A percentile compares a stretch with the other conserved stretches of the same genome.
These are phyloP conservation scores for Leptatherina wallacei DNA, from an alignment of 2,797 vertebrate genomes.

Conservation along the genomic window DNA sequence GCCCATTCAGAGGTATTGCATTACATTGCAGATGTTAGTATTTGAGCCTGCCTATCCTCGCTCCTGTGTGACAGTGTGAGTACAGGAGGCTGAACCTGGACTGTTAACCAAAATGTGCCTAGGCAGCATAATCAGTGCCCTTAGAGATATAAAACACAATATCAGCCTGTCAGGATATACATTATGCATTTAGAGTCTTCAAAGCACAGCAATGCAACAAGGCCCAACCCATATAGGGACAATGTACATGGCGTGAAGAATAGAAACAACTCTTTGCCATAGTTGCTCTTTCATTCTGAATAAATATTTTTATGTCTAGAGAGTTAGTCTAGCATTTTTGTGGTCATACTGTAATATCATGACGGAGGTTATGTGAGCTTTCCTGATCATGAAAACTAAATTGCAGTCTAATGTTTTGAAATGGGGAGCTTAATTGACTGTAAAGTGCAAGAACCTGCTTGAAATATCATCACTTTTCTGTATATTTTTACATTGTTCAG, in stretches of 20 bases:
- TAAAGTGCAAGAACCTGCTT: conserved; percentile 25
- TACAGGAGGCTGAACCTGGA: conserved; percentile 68
- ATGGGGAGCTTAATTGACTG: conserved; percentile 36
- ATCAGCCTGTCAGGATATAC: conserved; percentile 73
- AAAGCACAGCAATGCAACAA: conserved; percentile 50
- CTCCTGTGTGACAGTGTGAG: conserved; percentile 66
- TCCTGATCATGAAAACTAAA: conserved; percentile 42
- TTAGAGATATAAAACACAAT: conserved; percentile 79
- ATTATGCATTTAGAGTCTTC: conserved; percentile 70
- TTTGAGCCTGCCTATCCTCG: conserved; percentile 70
- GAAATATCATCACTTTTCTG: conserved; percentile 33
- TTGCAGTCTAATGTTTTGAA: conserved; percentile 39
- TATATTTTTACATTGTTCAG: conserved; percentile 15
- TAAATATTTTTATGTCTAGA: conserved; percentile 23
- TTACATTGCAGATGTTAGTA: conserved; percentile 66
- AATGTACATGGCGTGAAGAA: conserved; percentile 29
- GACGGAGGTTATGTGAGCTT: conserved; percentile 20
- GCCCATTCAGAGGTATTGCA: conserved; percentile 48
- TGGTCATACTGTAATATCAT: conserved; percentile 13
- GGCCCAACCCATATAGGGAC: conserved; percentile 33
- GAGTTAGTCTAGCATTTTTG: background rate
- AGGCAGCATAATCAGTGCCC: conserved; percentile 78
- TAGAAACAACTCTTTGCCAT: conserved; percentile 24
- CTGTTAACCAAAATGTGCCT: conserved; percentile 78
- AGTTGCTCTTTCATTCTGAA: conserved; percentile 25